phyloP scores from a whole-genome alignment of 2,113 vertebrate genomes.

The Taurulus bubalis region DNA sequence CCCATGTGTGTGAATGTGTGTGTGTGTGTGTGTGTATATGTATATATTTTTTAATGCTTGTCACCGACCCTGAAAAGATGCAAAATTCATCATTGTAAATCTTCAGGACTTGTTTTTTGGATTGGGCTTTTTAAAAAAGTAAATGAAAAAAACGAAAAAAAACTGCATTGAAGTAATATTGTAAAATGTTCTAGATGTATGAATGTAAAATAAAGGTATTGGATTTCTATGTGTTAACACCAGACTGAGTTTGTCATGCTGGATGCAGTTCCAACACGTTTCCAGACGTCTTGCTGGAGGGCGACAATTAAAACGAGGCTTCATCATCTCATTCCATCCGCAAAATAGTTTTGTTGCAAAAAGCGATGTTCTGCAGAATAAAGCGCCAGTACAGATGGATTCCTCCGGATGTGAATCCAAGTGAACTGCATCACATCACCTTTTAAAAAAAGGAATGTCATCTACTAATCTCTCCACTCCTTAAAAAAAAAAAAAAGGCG shows the following conservation, averaged over 20 bases:
- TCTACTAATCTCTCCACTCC: background rate
- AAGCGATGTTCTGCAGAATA: background rate
- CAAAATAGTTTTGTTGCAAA: background rate
- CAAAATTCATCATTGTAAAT: constrained; percentile 80
- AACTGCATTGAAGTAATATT: constrained; percentile 93
- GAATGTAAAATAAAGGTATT: constrained; percentile 98
- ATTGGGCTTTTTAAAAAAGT: constrained; percentile 79
- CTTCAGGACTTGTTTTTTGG: constrained; percentile 90
- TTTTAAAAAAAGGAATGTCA: background rate
- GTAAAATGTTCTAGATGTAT: constrained; percentile 96
- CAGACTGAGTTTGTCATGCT: constrained; percentile 10
- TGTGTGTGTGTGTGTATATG: constrained; percentile 53
- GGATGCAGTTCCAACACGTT: background rate
- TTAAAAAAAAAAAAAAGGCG: too few species aligned
- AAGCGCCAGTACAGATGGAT: background rate
- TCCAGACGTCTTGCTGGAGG: background rate
- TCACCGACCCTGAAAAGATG: constrained; percentile 74
- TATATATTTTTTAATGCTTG: constrained; percentile 76
- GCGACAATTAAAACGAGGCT: background rate
- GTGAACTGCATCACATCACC: background rate
- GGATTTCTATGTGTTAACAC: constrained; percentile 83
- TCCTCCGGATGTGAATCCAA: too few species aligned
- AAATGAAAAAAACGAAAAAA: background rate
- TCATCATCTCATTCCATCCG: too few species aligned
- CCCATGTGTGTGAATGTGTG: constrained; percentile 44